Evolutionary conservation across 2,797 vertebrate genomes (phyloP).

Genomic region (Rhinophrynus dorsalis): DNA sequence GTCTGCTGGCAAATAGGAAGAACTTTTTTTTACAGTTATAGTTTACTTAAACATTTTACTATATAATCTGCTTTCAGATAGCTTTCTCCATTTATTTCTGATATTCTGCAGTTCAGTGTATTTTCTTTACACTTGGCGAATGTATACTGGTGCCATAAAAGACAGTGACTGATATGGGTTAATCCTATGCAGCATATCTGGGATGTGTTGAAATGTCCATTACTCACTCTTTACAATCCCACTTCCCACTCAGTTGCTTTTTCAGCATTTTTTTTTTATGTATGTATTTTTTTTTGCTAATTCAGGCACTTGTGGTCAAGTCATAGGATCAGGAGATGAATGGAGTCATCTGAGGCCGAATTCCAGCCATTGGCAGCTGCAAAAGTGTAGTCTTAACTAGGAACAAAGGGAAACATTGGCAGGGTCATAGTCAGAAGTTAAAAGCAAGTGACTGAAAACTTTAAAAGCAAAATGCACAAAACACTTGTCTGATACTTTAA

Average conservation of each 20-base stretch:
- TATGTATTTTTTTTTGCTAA: conserved; percentile 30
- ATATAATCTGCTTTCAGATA: not conserved
- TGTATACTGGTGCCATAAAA: conserved; percentile 3
- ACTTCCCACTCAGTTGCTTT: conserved; percentile 18
- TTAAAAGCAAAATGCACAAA: not conserved
- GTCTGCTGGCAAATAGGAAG: no score
- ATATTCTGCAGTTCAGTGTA: not conserved
- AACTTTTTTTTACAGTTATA: no score
- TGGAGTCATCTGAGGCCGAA: conserved; percentile 27
- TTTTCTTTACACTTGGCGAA: not conserved
- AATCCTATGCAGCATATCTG: conserved; percentile 4
- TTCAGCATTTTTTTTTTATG: conserved; percentile 43
- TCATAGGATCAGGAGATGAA: not conserved
- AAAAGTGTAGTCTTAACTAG: not conserved
- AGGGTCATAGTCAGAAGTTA: not conserved
- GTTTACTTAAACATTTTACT: no score
- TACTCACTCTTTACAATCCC: conserved; percentile 19
- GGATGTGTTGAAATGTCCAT: conserved; percentile 36
- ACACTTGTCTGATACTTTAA: not conserved
- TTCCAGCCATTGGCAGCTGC: not conserved
- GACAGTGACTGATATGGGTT: not conserved
- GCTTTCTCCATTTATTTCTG: not conserved
- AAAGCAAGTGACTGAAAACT: not conserved
- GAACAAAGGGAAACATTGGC: conserved; percentile 6
- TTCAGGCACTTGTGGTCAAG: conserved; percentile 35